A percentile compares a stretch with the other conserved stretches of the same genome.
Conservation (phyloP, 2,888 invertebrate species). For the Synergus gifuensis region DNA sequence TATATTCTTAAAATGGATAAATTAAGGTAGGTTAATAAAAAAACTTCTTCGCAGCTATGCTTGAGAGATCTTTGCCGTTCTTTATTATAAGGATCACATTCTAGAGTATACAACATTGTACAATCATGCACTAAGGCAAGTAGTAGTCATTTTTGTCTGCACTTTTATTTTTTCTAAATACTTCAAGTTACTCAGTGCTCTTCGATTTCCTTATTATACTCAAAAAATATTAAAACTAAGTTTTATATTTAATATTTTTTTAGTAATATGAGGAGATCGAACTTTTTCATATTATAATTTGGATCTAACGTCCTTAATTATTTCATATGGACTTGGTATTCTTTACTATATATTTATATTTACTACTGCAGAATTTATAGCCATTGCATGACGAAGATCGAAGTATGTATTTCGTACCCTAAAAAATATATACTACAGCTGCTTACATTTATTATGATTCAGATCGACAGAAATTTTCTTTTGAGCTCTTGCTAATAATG, state of each 20-base stretch:
- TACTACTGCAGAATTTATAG: slow-evolving; percentile 5
- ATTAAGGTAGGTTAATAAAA: background rate
- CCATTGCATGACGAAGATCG: background rate
- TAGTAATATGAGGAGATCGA: too few species aligned
- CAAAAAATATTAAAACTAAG: too few species aligned
- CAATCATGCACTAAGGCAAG: slow-evolving; percentile 50
- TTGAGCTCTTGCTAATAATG: slow-evolving; percentile 8
- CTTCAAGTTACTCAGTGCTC: background rate
- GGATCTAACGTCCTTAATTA: too few species aligned
- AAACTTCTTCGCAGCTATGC: background rate
- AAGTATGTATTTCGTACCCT: slow-evolving; percentile 8
- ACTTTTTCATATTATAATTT: too few species aligned
- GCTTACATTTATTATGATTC: background rate
- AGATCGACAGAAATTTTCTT: background rate
- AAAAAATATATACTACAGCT: background rate
- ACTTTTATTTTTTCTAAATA: background rate
- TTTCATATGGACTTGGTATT: too few species aligned
- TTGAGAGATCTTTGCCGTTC: slow-evolving; percentile 43
- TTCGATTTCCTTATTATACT: background rate
- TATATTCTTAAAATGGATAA: background rate
- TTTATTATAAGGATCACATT: slow-evolving; percentile 55
- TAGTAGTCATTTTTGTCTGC: slow-evolving; percentile 15
- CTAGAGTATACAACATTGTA: slow-evolving; percentile 52
- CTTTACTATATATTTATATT: background rate
- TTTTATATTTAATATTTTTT: too few species aligned